These are phyloP conservation scores for Apis mellifera DNA, from an alignment of 1,140 invertebrate genomes.

Conservation along the genomic window Amel_HAv3.1 CM009934.2:6416001-6416500, in stretches of 20 bases:
- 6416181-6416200: neutral
- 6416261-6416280: neutral
- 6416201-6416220: neutral
- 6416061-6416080: slow-evolving; percentile 58
- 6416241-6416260: neutral
- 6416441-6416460: too few species aligned
- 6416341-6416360: neutral
- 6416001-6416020: slow-evolving; percentile 74
- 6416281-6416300: slow-evolving; percentile 38
- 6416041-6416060: slow-evolving; percentile 46
- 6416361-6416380: too few species aligned
- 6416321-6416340: neutral
- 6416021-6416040: slow-evolving; percentile 40
- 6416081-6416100: slow-evolving; percentile 43
- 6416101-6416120: slow-evolving; percentile 40
- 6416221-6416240: slow-evolving; percentile 45
- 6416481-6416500: too few species aligned
- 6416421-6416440: neutral
- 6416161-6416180: slow-evolving; percentile 40
- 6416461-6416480: too few species aligned
- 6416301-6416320: slow-evolving; percentile 63
- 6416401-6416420: neutral
- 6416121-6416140: slow-evolving; percentile 11
- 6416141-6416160: slow-evolving; percentile 47
- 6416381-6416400: neutral